Evolutionary conservation across 2,797 vertebrate species (phyloP).

Genomic region (Clarias laeviceps): DNA sequence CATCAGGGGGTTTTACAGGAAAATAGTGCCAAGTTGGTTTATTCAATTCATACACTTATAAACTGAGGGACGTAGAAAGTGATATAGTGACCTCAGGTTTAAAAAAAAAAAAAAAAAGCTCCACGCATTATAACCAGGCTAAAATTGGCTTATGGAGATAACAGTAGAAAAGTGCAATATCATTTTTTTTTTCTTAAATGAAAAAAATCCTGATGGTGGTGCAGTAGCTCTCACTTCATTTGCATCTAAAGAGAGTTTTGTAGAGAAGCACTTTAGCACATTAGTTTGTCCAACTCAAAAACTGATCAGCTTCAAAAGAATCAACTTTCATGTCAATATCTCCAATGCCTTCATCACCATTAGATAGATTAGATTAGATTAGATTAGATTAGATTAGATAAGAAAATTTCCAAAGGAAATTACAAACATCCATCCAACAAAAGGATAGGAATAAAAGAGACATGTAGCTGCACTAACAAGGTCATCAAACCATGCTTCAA

Average conservation of each 20-base stretch:
- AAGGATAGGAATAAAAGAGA: too few relatives aligned
- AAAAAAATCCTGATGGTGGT: neutral
- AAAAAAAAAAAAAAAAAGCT: neutral
- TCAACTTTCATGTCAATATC: neutral
- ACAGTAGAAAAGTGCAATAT: neutral
- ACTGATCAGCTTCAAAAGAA: neutral
- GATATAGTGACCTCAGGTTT: neutral
- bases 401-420: too few relatives aligned
- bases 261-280: neutral
- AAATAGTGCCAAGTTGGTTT: conserved; percentile 16
- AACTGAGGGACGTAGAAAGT: neutral
- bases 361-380: neutral
- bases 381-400: too few relatives aligned
- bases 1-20: neutral
- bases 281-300: neutral
- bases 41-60: conserved; percentile 33
- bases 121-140: neutral
- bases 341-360: neutral
- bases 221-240: neutral
- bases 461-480: too few relatives aligned
- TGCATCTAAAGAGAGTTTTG: too few relatives aligned
- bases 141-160: neutral
- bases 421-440: too few relatives aligned
- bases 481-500: too few relatives aligned
- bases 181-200: neutral